These are phyloP conservation scores for Tragulus kanchil DNA, from an alignment of 2,113 vertebrate species.

Conservation along the genomic window DNA sequence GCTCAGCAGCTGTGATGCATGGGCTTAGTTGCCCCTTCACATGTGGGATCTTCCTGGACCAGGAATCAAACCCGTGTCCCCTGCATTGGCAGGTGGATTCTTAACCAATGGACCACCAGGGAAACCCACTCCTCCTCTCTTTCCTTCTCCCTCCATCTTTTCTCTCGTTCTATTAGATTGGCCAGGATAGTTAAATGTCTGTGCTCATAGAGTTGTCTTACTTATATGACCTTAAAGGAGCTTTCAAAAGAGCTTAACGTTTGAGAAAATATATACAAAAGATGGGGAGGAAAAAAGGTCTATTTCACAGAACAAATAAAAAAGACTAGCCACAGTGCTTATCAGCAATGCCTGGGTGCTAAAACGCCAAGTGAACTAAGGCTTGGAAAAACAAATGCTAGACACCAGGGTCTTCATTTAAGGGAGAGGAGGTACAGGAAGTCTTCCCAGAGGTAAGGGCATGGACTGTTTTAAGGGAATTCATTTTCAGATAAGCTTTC, in stretches of 20 bases:
- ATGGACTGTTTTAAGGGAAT: neutral
- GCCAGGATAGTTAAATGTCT: neutral
- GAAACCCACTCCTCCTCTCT: neutral
- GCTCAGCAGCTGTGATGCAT: neutral
- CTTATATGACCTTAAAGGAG: neutral
- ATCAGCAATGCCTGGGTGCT: neutral
- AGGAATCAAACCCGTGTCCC: neutral
- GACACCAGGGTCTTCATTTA: neutral
- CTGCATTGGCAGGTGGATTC: neutral
- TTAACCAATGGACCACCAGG: neutral
- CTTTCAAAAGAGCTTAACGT: neutral
- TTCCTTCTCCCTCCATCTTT: neutral
- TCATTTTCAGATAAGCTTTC: neutral
- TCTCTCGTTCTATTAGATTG: neutral
- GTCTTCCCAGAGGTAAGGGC: neutral
- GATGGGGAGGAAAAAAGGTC: neutral
- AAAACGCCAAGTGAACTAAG: neutral
- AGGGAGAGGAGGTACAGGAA: neutral
- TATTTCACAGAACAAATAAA: neutral
- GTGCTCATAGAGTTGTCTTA: neutral
- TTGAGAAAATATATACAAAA: constrained; percentile 26
- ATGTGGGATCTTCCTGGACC: neutral
- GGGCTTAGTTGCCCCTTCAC: neutral
- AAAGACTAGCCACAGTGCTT: neutral
- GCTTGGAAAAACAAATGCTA: neutral